Evolutionary conservation across 2,797 vertebrate genomes (phyloP).

Genomic region (Morus bassanus): DNA sequence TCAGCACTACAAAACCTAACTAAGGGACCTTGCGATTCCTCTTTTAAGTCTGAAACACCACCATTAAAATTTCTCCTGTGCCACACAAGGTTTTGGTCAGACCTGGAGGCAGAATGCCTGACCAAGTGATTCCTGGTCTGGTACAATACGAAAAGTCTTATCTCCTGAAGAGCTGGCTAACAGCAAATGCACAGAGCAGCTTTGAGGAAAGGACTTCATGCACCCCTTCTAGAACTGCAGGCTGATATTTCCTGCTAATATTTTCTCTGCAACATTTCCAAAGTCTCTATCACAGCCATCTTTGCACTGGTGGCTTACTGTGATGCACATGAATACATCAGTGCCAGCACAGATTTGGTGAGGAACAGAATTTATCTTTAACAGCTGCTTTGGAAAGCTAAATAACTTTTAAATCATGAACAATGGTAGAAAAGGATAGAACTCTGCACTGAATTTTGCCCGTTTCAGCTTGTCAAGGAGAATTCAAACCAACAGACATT

Average conservation of each 20-base stretch:
- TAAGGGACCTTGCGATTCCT: not conserved
- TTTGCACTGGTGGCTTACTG: not conserved
- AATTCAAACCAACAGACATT: not conserved
- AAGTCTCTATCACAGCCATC: not conserved
- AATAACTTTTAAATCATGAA: not conserved
- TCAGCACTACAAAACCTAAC: not conserved
- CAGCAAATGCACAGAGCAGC: not conserved
- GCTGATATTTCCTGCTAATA: not conserved
- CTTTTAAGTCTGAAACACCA: not conserved
- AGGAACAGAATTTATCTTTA: not conserved
- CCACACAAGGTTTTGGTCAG: not conserved
- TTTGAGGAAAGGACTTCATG: not conserved
- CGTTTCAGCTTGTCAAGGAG: not conserved
- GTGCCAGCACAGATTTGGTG: not conserved
- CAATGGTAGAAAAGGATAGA: not conserved
- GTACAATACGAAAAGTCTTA: not conserved
- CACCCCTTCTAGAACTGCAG: not conserved
- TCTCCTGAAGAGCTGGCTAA: not conserved
- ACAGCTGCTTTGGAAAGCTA: conserved; percentile 9
- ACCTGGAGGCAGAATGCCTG: not conserved
- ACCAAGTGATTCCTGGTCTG: not conserved
- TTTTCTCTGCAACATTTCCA: not conserved
- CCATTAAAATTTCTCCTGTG: not conserved
- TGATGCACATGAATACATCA: not conserved
- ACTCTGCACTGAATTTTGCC: not conserved